Evolutionary conservation across 2,888 invertebrate genomes (phyloP), one percentile per base, ranked within the genome.

Genomic region (Sinotaia quadrata): DNA sequence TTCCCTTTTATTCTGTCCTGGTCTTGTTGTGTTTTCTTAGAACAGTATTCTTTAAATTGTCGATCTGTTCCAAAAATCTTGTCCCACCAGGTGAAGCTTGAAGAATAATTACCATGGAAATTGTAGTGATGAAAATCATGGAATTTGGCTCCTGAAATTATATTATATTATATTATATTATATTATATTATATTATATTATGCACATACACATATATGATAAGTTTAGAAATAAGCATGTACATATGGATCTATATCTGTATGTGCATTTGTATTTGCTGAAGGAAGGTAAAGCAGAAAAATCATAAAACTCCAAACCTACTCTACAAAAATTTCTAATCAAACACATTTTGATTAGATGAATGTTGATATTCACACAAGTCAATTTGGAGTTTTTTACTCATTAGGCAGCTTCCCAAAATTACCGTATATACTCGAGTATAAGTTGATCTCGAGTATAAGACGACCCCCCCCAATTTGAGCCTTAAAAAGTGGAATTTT

Each of bases 71-170:
- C 83, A 58, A 82, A 81, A 10, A 85, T 58, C 66, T 75, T 69
- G 77, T 85, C 85, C 85, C 85, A 85, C 83, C 84, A 85, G 33
- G 76, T 74, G 72, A 84, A 85, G 2, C 82, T 81, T 2, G 85
- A 85, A 7, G 84, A 71, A 69, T 85, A 85, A 73, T 85, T 85
- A 8, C 85, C 85, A 27, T 71, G 71, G 73, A 85, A 85, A 77
- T 85, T 85, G 72, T 78, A 78, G 74, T 85, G 85, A 67, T 85
- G 85, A 70, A 85, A 86, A 68, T 85, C 85, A 59, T 85, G 85
- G 74, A 81, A 84, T 31, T 77, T 72, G 27, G 83, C 71, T n/a
- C 85, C 85, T 85, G 72, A 2, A 61, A 67, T 36, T n/a, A 58
- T 27, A 36, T 15, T 15, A 34, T n/a, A 7, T 21, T 34, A 33